A percentile compares a stretch with the other conserved stretches of the same genome.
These are phyloP conservation scores for Cyphotilapia sp. DNA, from an alignment of 2,113 vertebrate species.

Conservation along the genomic window DNA sequence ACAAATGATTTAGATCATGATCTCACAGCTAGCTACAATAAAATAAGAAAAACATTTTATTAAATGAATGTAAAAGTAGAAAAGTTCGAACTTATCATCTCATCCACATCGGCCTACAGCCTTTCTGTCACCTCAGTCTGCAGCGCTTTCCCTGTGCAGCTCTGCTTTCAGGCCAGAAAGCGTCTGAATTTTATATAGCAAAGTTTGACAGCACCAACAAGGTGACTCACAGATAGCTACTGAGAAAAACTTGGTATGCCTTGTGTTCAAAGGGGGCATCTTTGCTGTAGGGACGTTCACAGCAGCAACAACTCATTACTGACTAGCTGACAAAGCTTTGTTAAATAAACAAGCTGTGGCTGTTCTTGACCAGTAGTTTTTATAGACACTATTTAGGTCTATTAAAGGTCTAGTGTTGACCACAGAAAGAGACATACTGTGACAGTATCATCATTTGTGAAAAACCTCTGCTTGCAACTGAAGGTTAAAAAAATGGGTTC, in stretches of 20 bases:
- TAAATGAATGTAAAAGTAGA: not conserved
- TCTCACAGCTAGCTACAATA: not conserved
- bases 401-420: not conserved
- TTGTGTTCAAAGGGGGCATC: not conserved
- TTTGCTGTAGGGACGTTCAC: not conserved
- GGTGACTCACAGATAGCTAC: not conserved
- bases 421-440: not conserved
- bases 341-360: not conserved
- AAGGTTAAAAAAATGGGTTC: not conserved
- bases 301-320: not conserved
- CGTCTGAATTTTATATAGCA: not conserved
- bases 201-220: not conserved
- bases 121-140: not conserved
- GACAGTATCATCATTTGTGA: not conserved
- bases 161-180: not conserved
- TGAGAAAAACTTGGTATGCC: not conserved
- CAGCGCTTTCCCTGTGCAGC: not conserved
- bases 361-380: not conserved
- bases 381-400: not conserved
- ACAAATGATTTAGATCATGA: not conserved
- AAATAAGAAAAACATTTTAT: not conserved
- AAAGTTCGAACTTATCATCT: not conserved
- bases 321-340: not conserved
- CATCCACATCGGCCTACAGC: not conserved
- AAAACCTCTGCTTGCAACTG: not conserved